Evolutionary conservation across 2,888 invertebrate genomes (phyloP).

Genomic region (Epinotia brunnichana): DNA sequence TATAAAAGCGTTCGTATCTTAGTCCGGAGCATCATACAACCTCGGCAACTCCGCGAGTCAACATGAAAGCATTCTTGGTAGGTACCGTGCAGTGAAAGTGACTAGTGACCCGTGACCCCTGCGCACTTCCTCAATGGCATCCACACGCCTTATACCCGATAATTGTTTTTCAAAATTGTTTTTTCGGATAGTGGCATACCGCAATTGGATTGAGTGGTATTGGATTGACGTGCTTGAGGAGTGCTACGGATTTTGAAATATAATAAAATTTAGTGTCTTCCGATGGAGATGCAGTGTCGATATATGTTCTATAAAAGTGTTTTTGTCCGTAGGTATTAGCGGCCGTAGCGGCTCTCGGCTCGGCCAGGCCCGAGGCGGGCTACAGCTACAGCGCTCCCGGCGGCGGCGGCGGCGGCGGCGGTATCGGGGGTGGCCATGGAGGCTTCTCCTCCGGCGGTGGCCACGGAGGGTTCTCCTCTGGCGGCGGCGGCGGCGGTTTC

Average conservation of each 20-base stretch:
- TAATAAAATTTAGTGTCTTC: constrained; percentile 8
- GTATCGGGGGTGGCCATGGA: constrained; percentile 54
- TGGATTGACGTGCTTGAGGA: constrained; percentile 24
- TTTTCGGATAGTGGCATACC: constrained; percentile 20
- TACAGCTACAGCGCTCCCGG: constrained; percentile 83
- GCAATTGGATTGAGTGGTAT: constrained; percentile 27
- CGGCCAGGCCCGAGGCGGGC: constrained; percentile 85
- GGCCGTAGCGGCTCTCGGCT: constrained; percentile 83
- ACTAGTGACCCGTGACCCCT: constrained; percentile 75
- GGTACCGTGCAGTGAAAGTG: constrained; percentile 82
- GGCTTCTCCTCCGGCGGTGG: constrained; percentile 54
- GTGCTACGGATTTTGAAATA: constrained; percentile 29
- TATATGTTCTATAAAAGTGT: constrained; percentile 44
- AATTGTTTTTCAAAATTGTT: constrained; percentile 20
- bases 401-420: constrained; percentile 68
- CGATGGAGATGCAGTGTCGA: constrained; percentile 36
- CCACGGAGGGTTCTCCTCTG: constrained; percentile 58
- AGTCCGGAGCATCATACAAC: constrained; percentile 79
- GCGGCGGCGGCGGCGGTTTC: constrained; percentile 64
- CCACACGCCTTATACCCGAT: constrained; percentile 63
- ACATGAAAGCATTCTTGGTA: constrained; percentile 84
- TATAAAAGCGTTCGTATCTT: constrained; percentile 74
- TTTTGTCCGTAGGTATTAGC: constrained; percentile 76
- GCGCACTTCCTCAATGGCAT: constrained; percentile 67
- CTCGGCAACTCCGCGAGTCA: constrained; percentile 80